A percentile compares a stretch with the other conserved stretches of the same genome.
Conservation (phyloP, 1,140 invertebrate species). For the Vanessa tameamea region DNA sequence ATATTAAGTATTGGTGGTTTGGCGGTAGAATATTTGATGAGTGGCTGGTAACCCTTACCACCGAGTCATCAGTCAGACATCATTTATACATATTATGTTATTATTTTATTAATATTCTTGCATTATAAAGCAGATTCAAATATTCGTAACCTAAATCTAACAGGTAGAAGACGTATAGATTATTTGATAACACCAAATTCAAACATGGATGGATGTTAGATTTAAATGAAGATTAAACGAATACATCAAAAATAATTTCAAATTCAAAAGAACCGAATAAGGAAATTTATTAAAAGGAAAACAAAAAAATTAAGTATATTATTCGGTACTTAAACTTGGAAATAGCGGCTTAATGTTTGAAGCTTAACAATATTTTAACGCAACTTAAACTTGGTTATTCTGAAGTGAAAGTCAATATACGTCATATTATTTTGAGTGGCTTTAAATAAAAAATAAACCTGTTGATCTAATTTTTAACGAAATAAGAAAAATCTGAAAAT, state of each 20-base stretch:
- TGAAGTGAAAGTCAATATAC: not conserved
- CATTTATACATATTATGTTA: too few relatives aligned
- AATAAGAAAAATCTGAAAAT: not conserved
- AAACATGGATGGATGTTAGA: too few relatives aligned
- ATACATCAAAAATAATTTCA: not conserved
- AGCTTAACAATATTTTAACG: slow-evolving; percentile 12
- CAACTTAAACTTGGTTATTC: not conserved
- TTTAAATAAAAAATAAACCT: not conserved
- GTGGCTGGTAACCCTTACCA: too few relatives aligned
- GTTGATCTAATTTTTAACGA: not conserved
- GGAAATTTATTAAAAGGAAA: not conserved
- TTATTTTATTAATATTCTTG: too few relatives aligned
- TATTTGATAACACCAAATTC: too few relatives aligned
- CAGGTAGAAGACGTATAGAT: too few relatives aligned
- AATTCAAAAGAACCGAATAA: not conserved
- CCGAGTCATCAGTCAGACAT: too few relatives aligned
- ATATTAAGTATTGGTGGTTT: too few relatives aligned
- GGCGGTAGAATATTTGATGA: too few relatives aligned
- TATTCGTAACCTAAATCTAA: too few relatives aligned
- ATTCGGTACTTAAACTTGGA: not conserved
- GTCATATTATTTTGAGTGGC: not conserved
- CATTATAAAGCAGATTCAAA: too few relatives aligned
- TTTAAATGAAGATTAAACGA: too few relatives aligned
- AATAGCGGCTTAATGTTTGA: slow-evolving; percentile 7
- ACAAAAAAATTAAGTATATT: not conserved